Evolutionary conservation across 2,113 vertebrate genomes (phyloP).

Genomic region (Heteronetta atricapilla): DNA sequence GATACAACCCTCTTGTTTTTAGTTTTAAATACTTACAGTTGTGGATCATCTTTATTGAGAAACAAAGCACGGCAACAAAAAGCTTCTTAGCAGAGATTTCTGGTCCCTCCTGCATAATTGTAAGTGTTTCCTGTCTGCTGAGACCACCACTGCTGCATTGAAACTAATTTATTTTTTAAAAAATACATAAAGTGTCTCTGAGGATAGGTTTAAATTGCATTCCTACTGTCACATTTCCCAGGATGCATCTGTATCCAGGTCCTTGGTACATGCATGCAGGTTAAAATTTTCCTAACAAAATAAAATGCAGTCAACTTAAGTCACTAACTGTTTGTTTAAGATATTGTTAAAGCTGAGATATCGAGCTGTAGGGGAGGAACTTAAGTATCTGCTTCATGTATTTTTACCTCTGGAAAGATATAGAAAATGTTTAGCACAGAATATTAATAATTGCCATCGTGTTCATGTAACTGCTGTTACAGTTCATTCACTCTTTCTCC

Average conservation of each 20-base stretch:
- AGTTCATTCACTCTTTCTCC: not conserved
- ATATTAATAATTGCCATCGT: not conserved
- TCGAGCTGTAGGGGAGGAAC: not conserved
- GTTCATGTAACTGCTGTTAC: not conserved
- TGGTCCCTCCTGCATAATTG: conserved; percentile 51
- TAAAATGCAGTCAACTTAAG: not conserved
- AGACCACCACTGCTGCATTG: conserved; percentile 50
- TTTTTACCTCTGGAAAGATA: conserved; percentile 6
- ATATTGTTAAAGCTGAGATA: not conserved
- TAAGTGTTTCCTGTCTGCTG: conserved; percentile 43
- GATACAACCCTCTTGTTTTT: conserved; percentile 36
- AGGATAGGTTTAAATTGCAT: conserved; percentile 56
- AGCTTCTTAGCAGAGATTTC: conserved; percentile 49
- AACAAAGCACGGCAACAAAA: conserved; percentile 57
- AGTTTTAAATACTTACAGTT: conserved; percentile 62
- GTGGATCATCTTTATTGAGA: conserved; percentile 42
- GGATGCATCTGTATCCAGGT: not conserved
- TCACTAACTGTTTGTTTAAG: conserved; percentile 26
- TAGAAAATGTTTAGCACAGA: not conserved
- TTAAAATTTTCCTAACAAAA: conserved; percentile 42
- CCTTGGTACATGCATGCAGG: not conserved
- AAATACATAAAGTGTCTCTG: conserved; percentile 39
- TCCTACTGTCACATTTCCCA: conserved; percentile 34
- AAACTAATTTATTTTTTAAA: conserved; percentile 59
- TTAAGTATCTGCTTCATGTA: not conserved